phyloP scores from a whole-genome alignment of 2,113 vertebrate genomes.

The Polypterus bichir region DNA sequence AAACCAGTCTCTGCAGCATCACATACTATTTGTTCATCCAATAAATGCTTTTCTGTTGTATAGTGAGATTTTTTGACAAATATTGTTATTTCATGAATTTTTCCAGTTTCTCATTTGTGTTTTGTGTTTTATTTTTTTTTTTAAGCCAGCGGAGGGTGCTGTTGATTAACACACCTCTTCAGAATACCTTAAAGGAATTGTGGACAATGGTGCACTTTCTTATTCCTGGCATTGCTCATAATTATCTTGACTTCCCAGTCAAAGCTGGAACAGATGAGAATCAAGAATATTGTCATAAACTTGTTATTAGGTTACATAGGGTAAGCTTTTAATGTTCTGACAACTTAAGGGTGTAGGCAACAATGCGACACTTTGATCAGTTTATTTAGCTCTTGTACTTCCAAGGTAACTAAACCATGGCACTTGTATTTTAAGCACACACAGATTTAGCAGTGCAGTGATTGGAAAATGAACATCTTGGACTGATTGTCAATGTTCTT shows the following conservation, averaged over 20 bases:
- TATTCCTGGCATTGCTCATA: constrained; percentile 73
- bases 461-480: not conserved
- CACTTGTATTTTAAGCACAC: not conserved
- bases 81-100: too few relatives aligned
- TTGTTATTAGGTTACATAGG: constrained; percentile 79
- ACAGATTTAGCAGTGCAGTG: not conserved
- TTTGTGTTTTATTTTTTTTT: constrained; percentile 12
- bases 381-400: too few relatives aligned
- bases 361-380: too few relatives aligned
- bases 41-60: too few relatives aligned
- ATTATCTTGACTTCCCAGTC: constrained; percentile 76
- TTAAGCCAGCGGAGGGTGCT: constrained; percentile 74
- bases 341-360: too few relatives aligned
- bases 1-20: too few relatives aligned
- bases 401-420: too few relatives aligned
- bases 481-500: not conserved
- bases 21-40: too few relatives aligned
- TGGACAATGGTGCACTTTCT: constrained; percentile 91
- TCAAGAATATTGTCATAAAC: constrained; percentile 87
- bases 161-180: constrained; percentile 74
- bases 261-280: constrained; percentile 78
- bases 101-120: too few relatives aligned
- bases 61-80: too few relatives aligned
- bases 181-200: constrained; percentile 78
- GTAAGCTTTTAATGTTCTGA: constrained; percentile 33